Evolutionary conservation across 2,888 invertebrate species (phyloP), one percentile per base, ranked within the genome.

Genomic region (Chloromyia formosa): DNA sequence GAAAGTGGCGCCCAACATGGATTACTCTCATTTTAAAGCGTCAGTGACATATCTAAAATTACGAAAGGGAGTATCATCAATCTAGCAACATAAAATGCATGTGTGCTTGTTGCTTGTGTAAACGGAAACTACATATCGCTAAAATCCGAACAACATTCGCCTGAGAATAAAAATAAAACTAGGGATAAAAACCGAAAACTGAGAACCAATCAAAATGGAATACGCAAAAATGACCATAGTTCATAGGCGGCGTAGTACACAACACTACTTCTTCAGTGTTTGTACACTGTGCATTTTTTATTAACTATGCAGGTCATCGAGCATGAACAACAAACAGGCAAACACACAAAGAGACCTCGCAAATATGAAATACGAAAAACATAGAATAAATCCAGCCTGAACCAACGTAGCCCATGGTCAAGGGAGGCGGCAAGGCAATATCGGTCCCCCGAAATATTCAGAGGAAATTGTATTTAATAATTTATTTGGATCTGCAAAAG

Each of bases 381-480:
- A 2, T 35, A 35, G 7, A 35, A 49, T 49, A 49, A n/a, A n/a
- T n/a, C 12, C 49, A 49, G 2, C 3, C 49, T 49, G 49, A n/a
- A n/a, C 49, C 49, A 4, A 35, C 7, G 7, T 35, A 35, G 27
- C 27, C 27, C 7, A 2, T 35, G 27, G 27, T 35, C 27, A 35
- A 35, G 2, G 7, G 2, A 35, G 27, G 2, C 27, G 27, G 27
- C 27, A 2, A 35, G 7, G 27, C 27, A 35, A 35, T 45, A 66
- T 45, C 66, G 27, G 3, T 35, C 27, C 27, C 27, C 7, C 27
- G 49, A 49, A 66, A 66, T 66, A 66, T 66, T 35, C 66, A 66
- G 49, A 66, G 71, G 71, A 71, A 71, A 71, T 71, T 71, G 71
- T 58, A 40, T 71, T 49, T 58, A 71, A 71, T 71, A 71, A 71